Conservation (phyloP, 2,113 vertebrate species). For the Clinocottus analis region DNA sequence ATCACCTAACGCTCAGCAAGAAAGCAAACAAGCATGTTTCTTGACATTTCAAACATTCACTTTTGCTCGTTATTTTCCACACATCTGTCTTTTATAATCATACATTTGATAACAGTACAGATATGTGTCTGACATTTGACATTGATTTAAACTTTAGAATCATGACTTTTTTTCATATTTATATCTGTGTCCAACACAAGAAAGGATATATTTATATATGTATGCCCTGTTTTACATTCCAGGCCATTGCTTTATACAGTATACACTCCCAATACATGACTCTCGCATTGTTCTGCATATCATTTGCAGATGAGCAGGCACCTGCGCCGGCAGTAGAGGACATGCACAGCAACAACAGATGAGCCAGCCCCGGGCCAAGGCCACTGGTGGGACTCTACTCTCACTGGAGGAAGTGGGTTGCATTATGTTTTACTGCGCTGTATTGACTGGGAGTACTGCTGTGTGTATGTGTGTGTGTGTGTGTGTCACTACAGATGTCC, state of each 20-base stretch:
- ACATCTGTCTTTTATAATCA: background rate
- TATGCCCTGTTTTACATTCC: background rate
- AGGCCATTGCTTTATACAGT: background rate
- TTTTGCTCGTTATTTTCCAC: background rate
- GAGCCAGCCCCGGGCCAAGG: conserved; percentile 50
- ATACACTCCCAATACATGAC: background rate
- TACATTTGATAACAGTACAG: background rate
- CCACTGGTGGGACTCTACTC: conserved; percentile 57
- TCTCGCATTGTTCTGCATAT: conserved; percentile 33
- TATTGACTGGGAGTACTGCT: conserved; percentile 30
- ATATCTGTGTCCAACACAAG: no score
- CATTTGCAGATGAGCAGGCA: conserved; percentile 39
- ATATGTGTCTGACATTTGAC: background rate
- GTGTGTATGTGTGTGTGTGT: conserved; percentile 8
- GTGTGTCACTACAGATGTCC: conserved; percentile 60
- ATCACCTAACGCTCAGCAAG: background rate
- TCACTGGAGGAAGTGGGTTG: conserved; percentile 55
- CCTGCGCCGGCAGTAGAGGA: conserved; percentile 35
- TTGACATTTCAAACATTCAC: background rate
- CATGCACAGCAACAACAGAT: conserved; percentile 46
- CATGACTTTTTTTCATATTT: no score
- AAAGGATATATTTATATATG: no score
- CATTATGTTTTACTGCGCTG: conserved; percentile 53
- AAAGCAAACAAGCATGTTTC: background rate
- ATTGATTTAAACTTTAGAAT: background rate